phyloP scores from a whole-genome alignment of 2,113 vertebrate genomes.

The Panthera tigris region DNA sequence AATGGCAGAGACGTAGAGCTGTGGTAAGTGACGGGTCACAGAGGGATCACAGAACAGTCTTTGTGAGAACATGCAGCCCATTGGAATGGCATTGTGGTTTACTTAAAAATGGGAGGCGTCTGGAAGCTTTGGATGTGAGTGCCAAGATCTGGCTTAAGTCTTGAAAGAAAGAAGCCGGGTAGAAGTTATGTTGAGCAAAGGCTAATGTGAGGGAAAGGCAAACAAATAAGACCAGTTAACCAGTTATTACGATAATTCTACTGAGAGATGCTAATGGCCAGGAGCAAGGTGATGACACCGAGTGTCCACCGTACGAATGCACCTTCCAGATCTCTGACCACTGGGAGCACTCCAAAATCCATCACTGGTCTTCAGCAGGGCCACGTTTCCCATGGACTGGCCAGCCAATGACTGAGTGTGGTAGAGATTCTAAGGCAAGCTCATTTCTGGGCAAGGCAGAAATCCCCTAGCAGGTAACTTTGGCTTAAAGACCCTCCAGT shows the following conservation, averaged over 20 bases:
- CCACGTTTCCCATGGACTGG: background rate
- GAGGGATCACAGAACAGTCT: too few species aligned
- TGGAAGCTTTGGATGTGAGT: background rate
- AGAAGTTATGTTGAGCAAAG: background rate
- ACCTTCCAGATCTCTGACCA: background rate
- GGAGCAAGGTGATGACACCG: background rate
- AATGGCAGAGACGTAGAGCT: too few species aligned
- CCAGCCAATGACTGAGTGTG: background rate
- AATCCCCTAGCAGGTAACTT: background rate
- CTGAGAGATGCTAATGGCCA: background rate
- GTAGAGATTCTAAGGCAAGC: background rate
- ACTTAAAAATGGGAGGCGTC: background rate
- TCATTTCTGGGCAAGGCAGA: background rate
- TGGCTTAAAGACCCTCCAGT: background rate
- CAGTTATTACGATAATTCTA: background rate
- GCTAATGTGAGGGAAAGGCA: background rate
- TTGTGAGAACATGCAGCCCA: rapidly evolving
- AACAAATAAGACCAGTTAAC: background rate
- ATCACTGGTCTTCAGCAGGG: background rate
- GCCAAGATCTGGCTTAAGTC: background rate
- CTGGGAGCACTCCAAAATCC: background rate
- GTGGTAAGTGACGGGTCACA: background rate
- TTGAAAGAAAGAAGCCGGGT: background rate
- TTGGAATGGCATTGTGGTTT: background rate
- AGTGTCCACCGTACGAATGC: background rate